Percentiles rank a stretch among this genome's conserved stretches.
phyloP scores from a whole-genome alignment of 35 echinoderm and acorn worm genomes.

The Heliocidaris tuberculata region DNA sequence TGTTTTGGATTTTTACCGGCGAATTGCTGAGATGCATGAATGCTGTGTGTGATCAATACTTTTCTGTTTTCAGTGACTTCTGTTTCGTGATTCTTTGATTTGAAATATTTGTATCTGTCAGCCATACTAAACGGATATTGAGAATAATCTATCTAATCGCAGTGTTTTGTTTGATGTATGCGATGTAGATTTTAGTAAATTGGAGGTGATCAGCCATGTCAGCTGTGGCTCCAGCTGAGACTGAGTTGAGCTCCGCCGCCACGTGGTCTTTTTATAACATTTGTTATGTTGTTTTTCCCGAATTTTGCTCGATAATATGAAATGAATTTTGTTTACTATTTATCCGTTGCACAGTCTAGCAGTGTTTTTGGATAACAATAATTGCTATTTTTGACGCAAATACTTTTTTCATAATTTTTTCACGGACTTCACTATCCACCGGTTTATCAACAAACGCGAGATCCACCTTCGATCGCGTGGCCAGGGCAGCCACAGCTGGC shows the following conservation, averaged over 20 bases:
- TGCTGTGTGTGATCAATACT: neutral
- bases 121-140: neutral
- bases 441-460: slow-evolving; percentile 15
- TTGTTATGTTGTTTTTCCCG: neutral
- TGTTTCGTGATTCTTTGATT: neutral
- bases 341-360: too few relatives aligned
- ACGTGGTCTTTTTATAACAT: neutral
- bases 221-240: neutral
- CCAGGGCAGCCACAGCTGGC: neutral
- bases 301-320: neutral
- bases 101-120: neutral
- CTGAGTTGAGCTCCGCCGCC: neutral
- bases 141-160: neutral
- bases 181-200: neutral
- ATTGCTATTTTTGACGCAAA: too few relatives aligned
- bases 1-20: slow-evolving; percentile 6
- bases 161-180: neutral
- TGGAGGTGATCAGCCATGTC: neutral
- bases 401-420: neutral
- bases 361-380: too few relatives aligned
- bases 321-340: too few relatives aligned
- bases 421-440: neutral
- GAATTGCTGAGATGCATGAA: neutral
- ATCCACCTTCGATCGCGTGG: neutral
- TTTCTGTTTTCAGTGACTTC: neutral